Percentiles rank a stretch among this genome's conserved stretches.
These are phyloP conservation scores for Siphamia tubifer DNA, from an alignment of 2,113 vertebrate genomes.

Conservation along the genomic window DNA sequence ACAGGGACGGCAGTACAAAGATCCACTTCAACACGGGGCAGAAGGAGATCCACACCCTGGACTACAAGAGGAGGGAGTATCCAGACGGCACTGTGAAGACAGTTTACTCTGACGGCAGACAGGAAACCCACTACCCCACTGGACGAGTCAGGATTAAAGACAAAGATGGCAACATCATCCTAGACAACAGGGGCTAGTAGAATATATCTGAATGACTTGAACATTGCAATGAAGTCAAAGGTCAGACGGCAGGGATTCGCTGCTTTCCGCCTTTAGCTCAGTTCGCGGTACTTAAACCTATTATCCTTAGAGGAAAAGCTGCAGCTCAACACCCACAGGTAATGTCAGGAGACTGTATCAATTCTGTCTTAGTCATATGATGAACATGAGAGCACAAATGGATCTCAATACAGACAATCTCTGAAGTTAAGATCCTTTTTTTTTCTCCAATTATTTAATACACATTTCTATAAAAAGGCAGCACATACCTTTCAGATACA, in stretches of 20 bases:
- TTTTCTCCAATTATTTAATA: too few relatives aligned
- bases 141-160: constrained; percentile 92
- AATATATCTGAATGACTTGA: background rate
- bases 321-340: too few relatives aligned
- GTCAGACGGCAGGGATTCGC: background rate
- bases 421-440: too few relatives aligned
- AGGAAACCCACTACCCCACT: constrained; percentile 90
- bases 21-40: constrained; percentile 96
- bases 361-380: too few relatives aligned
- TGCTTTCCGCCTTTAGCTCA: background rate
- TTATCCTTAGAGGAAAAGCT: background rate
- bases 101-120: constrained; percentile 87
- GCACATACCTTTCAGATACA: too few relatives aligned
- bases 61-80: constrained; percentile 93
- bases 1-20: constrained; percentile 90
- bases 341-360: too few relatives aligned
- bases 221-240: background rate
- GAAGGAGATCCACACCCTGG: constrained; percentile 88
- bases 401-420: too few relatives aligned
- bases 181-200: constrained; percentile 80
- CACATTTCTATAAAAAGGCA: too few relatives aligned
- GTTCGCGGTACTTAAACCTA: too few relatives aligned
- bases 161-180: constrained; percentile 86
- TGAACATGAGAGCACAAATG: too few relatives aligned
- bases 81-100: constrained; percentile 95